These are phyloP conservation scores for Gulo gulo DNA, from an alignment of 2,113 vertebrate species.

Conservation along the genomic window DNA sequence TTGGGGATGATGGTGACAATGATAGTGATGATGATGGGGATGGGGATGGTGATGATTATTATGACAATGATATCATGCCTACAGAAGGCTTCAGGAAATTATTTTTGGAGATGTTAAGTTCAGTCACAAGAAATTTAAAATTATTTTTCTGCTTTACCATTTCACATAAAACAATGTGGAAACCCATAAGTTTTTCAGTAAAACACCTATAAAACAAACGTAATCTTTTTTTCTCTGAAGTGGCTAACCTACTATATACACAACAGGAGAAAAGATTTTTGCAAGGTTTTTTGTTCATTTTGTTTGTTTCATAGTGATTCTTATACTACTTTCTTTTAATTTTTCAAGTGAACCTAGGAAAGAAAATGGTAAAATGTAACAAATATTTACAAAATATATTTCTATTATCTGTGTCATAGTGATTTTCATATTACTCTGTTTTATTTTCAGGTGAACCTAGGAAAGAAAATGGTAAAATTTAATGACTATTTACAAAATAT, in stretches of 20 bases:
- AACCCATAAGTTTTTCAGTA: background rate
- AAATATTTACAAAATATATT: background rate
- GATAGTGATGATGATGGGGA: background rate
- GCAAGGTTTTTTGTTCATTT: background rate
- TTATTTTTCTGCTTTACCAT: background rate
- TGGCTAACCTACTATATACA: background rate
- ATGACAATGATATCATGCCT: background rate
- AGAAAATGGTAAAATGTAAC: background rate
- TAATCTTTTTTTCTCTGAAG: background rate
- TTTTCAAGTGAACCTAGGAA: background rate
- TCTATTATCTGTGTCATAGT: background rate
- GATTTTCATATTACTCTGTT: background rate
- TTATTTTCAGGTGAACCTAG: background rate
- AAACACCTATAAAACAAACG: background rate
- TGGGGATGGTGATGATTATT: background rate
- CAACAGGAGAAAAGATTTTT: background rate
- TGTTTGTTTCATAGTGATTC: background rate
- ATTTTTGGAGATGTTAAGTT: background rate
- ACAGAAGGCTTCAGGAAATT: background rate
- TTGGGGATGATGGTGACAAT: rapidly evolving
- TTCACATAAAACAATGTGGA: background rate
- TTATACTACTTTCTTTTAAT: background rate
- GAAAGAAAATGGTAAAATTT: background rate
- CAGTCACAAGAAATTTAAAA: background rate
- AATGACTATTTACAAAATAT: background rate